A percentile compares a stretch with the other conserved stretches of the same genome.
These are phyloP conservation scores for Habropoda laboriosa DNA, from an alignment of 1,140 invertebrate genomes.

Conservation along the genomic window DNA sequence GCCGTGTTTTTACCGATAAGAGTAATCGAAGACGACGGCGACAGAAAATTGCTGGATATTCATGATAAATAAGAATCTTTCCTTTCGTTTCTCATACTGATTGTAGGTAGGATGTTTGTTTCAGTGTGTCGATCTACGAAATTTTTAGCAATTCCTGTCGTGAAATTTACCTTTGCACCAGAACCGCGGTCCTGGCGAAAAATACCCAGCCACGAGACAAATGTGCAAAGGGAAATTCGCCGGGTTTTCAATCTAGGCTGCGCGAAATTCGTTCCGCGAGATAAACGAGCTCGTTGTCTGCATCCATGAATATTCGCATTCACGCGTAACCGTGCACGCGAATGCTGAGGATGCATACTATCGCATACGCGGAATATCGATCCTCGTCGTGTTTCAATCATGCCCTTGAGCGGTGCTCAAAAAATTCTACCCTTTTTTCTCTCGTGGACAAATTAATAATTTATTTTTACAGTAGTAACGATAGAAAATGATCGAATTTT, in stretches of 20 bases:
- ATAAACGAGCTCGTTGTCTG: constrained; percentile 38
- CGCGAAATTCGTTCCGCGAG: constrained; percentile 44
- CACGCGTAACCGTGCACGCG: constrained; percentile 17
- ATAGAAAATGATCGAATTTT: too few species aligned
- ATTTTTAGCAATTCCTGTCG: background rate
- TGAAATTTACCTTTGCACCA: background rate
- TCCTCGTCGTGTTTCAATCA: constrained; percentile 15
- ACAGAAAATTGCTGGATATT: background rate
- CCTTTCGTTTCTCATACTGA: too few species aligned
- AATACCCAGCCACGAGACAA: constrained; percentile 10
- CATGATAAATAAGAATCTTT: background rate
- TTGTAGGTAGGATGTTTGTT: too few species aligned
- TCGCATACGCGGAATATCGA: constrained; percentile 12
- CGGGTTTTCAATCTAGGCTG: constrained; percentile 35
- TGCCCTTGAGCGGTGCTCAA: background rate
- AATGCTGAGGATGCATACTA: background rate
- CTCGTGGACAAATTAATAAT: too few species aligned
- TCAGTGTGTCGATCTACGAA: too few species aligned
- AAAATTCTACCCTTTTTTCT: background rate
- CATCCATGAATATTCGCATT: constrained; percentile 42
- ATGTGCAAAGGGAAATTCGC: background rate
- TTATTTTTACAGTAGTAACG: too few species aligned
- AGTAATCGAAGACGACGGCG: background rate
- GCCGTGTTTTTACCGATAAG: constrained; percentile 7
- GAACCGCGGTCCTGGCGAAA: background rate